Base-by-base conservation (phyloP, 2,888 invertebrate species). In the Coecobrya sp. region DNA sequence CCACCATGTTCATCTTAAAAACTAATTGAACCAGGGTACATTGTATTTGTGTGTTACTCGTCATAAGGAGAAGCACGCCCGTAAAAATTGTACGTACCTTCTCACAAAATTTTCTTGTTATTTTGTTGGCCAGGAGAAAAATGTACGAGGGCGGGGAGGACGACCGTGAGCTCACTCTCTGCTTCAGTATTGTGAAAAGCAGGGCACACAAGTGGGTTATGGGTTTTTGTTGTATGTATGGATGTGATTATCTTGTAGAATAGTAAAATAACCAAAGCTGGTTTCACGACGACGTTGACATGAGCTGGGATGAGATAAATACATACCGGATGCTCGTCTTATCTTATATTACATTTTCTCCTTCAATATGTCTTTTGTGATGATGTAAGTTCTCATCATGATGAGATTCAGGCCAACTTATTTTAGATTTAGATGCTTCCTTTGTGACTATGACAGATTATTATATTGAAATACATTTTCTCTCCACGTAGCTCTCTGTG, bases 391-490 rank as follows among this genome's bases (percentile, higher is more conserved):
- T 36, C n/a, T 76, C 13, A 25, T 45, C 22, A 49, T 76, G 52
- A 52, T 79, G 27, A 79, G 52, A 79, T 79, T 73, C 73, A 73
- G 13, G 19, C 42, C 73, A 49, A 52, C 10, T 16, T 79, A 79
- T 27, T 79, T 49, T 52, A 55, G 79, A 52, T 79, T 49, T 27
- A 27, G 79, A 52, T 79, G 49, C 79, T 22, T 36, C 70, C 79
- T 79, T 79, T 79, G 52, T 79, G 79, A 49, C 73, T 76, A n/a
- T 25, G 49, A 52, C 52, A 79, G 79, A 79, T 52, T 79, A 52
- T 27, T 76, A 76, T 76, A 55, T 16, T 27, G n/a, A 76, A 49
- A 76, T 49, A 45, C 49, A 49, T 22, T 76, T 76, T 49, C 49
- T 13, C 49, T 49, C 13, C 59, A 59, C 59, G 59, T 59, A 59